A percentile compares a stretch with the other conserved stretches of the same genome.
Evolutionary conservation across 2,888 invertebrate species (phyloP).

Genomic region (Caenorhabditis sulstoni): DNA sequence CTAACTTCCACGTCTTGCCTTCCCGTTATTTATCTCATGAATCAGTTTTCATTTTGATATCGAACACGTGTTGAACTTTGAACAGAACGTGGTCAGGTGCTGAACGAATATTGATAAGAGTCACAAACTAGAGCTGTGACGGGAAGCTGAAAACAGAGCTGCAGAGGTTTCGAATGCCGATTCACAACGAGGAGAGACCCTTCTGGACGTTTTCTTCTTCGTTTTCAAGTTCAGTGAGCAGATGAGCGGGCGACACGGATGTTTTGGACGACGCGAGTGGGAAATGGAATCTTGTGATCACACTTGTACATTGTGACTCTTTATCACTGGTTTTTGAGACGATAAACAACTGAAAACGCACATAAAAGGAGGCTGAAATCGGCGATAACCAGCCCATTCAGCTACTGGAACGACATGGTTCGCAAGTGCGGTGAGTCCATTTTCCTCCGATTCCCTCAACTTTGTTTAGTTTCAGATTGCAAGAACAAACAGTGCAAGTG

Average conservation of each 20-base stretch:
- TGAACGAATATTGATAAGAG: constrained; percentile 23
- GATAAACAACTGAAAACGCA: constrained; percentile 32
- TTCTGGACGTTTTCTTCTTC: not conserved
- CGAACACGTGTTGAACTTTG: constrained; percentile 44
- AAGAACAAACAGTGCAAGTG: constrained; percentile 55
- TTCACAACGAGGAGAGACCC: no score
- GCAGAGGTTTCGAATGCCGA: not conserved
- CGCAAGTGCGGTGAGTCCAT: constrained; percentile 48
- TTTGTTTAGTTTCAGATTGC: constrained; percentile 30
- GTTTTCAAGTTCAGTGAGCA: constrained; percentile 13
- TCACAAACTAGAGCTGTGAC: constrained; percentile 41
- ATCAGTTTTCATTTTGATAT: constrained; percentile 6
- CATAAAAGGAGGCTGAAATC: constrained; percentile 18
- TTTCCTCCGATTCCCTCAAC: not conserved
- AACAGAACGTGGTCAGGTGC: constrained; percentile 12
- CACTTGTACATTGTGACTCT: constrained; percentile 44
- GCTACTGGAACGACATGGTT: constrained; percentile 31
- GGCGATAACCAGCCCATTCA: constrained; percentile 12
- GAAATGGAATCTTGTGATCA: constrained; percentile 34
- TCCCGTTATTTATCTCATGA: not conserved
- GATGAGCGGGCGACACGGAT: constrained; percentile 20
- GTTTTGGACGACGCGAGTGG: constrained; percentile 11
- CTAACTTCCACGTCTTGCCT: constrained; percentile 15
- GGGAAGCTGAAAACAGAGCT: not conserved
- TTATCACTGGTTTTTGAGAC: constrained; percentile 27